Conservation (phyloP, 53 echinoderm and acorn worm genomes). For the Luidia sarsii region DNA sequence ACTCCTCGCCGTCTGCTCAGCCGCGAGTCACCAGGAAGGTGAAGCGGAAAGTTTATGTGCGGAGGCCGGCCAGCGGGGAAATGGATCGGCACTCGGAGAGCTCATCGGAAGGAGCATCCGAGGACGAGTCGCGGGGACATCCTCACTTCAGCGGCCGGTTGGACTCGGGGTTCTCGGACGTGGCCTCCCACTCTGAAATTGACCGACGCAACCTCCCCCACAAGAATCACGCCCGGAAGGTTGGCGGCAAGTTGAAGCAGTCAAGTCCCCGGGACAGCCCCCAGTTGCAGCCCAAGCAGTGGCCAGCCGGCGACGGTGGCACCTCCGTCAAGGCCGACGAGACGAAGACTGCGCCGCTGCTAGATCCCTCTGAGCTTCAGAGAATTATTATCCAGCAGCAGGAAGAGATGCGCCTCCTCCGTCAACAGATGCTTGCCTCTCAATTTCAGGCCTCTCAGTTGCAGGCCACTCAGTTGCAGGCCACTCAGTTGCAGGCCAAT, state of each 20-base stretch:
- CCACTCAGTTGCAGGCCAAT: conserved; percentile 26
- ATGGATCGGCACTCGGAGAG: conserved; percentile 47
- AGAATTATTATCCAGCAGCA: conserved; percentile 81
- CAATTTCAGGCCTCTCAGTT: conserved; percentile 59
- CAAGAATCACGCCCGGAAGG: conserved; percentile 34
- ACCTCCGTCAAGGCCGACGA: conserved; percentile 42
- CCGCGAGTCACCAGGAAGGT: conserved; percentile 57
- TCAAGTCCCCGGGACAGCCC: conserved; percentile 40
- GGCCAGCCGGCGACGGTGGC: background rate
- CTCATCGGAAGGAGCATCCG: conserved; percentile 67
- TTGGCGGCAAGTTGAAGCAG: conserved; percentile 11
- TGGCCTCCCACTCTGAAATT: conserved; percentile 71
- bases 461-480: conserved; percentile 22
- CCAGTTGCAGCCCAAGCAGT: background rate
- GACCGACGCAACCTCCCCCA: conserved; percentile 41
- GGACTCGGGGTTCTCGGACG: conserved; percentile 78
- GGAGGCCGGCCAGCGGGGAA: conserved; percentile 49
- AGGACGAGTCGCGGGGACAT: conserved; percentile 63
- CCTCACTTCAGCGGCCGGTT: conserved; percentile 59
- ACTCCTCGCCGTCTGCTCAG: conserved; percentile 56
- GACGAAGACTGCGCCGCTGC: conserved; percentile 56
- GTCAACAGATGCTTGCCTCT: conserved; percentile 75
- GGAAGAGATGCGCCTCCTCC: conserved; percentile 73
- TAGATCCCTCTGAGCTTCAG: conserved; percentile 74
- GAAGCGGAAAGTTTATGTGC: conserved; percentile 55